Evolutionary conservation across 2,888 invertebrate genomes (phyloP).

Genomic region (Meiosimyza platycephala): DNA sequence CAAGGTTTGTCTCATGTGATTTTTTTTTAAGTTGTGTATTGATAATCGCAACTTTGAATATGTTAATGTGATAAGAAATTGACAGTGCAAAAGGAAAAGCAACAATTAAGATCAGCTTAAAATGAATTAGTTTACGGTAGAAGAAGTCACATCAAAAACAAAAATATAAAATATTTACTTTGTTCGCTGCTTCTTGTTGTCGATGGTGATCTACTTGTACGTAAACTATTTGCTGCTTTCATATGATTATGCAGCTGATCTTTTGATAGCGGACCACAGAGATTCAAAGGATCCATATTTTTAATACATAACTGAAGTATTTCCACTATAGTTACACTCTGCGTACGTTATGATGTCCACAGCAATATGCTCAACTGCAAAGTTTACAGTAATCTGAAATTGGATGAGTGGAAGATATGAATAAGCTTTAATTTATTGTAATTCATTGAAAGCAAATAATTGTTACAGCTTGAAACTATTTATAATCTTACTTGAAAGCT

Average conservation of each 20-base stretch:
- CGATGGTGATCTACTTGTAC: slow-evolving; percentile 64
- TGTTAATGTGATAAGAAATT: slow-evolving; percentile 25
- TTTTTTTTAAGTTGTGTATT: background rate
- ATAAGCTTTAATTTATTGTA: too few relatives aligned
- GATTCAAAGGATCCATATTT: slow-evolving; percentile 53
- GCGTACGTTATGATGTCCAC: background rate
- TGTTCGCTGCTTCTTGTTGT: slow-evolving; percentile 61
- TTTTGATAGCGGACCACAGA: slow-evolving; percentile 45
- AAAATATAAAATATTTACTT: slow-evolving; percentile 55
- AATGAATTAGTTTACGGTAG: too few relatives aligned
- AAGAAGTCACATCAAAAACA: background rate
- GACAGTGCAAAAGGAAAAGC: too few relatives aligned
- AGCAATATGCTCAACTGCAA: too few relatives aligned
- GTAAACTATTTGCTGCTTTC: slow-evolving; percentile 47
- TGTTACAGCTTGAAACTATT: background rate
- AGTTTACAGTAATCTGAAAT: too few relatives aligned
- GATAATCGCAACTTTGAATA: slow-evolving; percentile 2
- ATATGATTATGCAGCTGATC: slow-evolving; percentile 47
- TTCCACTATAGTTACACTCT: background rate
- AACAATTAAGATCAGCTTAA: too few relatives aligned
- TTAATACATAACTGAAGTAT: background rate
- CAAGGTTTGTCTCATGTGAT: background rate
- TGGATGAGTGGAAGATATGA: too few relatives aligned
- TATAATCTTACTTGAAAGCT: background rate
- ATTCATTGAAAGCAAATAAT: too few relatives aligned